Evolutionary conservation across 2,797 vertebrate species (phyloP).

Genomic region (Rhinophrynus dorsalis): DNA sequence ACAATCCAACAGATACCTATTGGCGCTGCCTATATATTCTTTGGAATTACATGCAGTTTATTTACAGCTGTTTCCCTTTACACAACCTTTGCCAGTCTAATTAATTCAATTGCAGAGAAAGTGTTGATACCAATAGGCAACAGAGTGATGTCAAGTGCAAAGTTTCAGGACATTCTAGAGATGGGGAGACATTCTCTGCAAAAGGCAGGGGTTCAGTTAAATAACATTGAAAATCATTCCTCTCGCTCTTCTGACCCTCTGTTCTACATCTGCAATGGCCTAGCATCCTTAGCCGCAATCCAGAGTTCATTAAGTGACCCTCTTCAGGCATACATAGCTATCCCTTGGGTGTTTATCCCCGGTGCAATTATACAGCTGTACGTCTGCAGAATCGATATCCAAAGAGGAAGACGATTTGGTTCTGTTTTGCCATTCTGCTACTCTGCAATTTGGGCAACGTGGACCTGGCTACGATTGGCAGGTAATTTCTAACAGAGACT

Average conservation of each 20-base stretch:
- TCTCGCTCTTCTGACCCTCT: constrained; percentile 72
- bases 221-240: neutral
- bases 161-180: constrained; percentile 56
- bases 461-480: constrained; percentile 85
- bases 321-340: constrained; percentile 67
- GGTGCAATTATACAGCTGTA: constrained; percentile 77
- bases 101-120: constrained; percentile 87
- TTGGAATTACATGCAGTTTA: constrained; percentile 75
- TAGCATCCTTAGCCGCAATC: constrained; percentile 78
- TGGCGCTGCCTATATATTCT: constrained; percentile 68
- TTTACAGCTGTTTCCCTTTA: constrained; percentile 75
- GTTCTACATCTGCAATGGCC: constrained; percentile 82
- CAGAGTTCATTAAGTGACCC: constrained; percentile 53
- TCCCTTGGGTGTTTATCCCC: constrained; percentile 81
- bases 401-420: constrained; percentile 70
- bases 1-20: constrained; percentile 77
- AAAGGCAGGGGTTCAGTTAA: constrained; percentile 22
- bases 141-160: constrained; percentile 69
- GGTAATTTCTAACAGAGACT: constrained; percentile 71
- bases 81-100: constrained; percentile 76
- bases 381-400: constrained; percentile 76
- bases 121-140: constrained; percentile 75
- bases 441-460: constrained; percentile 78
- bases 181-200: constrained; percentile 38
- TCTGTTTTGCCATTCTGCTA: constrained; percentile 78